Conservation (phyloP, 2,888 invertebrate genomes). For the Antitype chi region DNA sequence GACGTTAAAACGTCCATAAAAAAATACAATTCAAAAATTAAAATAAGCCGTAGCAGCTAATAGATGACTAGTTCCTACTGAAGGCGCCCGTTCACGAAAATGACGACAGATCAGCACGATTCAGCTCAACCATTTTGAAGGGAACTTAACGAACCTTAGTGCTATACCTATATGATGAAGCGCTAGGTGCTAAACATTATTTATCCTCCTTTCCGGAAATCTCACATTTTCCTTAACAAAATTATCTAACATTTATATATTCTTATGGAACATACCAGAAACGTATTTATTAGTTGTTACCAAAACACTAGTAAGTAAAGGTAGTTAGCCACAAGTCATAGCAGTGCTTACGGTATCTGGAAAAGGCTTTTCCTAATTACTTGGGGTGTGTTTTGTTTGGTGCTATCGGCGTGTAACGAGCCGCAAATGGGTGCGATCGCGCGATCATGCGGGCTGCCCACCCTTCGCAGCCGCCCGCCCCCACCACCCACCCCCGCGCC, state of each 20-base stretch:
- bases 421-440: conserved; percentile 90
- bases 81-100: no score
- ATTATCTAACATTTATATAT: not conserved
- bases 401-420: conserved; percentile 90
- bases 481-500: conserved; percentile 66
- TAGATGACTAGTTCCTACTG: no score
- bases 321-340: conserved; percentile 72
- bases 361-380: conserved; percentile 90
- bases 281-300: not conserved
- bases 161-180: no score
- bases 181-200: no score
- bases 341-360: conserved; percentile 88
- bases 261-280: not conserved
- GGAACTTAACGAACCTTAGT: no score
- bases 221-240: not conserved
- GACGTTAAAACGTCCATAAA: no score
- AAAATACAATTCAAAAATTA: no score
- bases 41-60: no score
- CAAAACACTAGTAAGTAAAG: conserved; percentile 42
- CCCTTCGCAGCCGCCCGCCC: conserved; percentile 74
- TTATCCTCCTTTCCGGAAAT: not conserved
- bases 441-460: conserved; percentile 89
- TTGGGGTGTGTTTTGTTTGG: conserved; percentile 90
- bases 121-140: no score
- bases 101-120: no score